Conservation (phyloP, 2,797 vertebrate genomes). For the Sorex maritimensis region DNA sequence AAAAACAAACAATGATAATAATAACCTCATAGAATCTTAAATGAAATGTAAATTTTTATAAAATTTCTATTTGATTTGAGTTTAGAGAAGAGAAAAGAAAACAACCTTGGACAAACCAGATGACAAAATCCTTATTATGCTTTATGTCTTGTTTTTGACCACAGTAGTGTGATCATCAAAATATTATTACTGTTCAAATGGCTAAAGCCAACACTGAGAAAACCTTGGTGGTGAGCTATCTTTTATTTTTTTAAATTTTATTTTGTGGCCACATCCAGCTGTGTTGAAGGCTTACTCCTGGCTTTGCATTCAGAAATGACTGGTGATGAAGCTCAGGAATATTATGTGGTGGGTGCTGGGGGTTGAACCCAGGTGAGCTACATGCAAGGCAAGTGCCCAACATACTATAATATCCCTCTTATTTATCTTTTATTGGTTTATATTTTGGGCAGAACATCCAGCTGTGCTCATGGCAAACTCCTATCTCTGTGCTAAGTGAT, state of each 20-base stretch:
- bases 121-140: background rate
- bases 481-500: no score
- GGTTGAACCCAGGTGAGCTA: no score
- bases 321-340: no score
- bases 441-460: no score
- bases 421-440: background rate
- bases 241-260: background rate
- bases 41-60: constrained; percentile 12
- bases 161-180: constrained; percentile 47
- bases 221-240: background rate
- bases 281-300: no score
- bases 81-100: constrained; percentile 48
- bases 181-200: constrained; percentile 4
- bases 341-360: no score
- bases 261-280: no score
- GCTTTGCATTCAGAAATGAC: background rate
- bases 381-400: no score
- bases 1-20: constrained; percentile 47
- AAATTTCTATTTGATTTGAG: constrained; percentile 36
- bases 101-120: constrained; percentile 23
- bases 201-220: constrained; percentile 31
- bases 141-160: background rate
- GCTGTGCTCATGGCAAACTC: no score
- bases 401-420: no score
- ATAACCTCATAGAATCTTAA: constrained; percentile 23